A percentile compares a stretch with the other conserved stretches of the same genome.
These are phyloP conservation scores for Lottia scabra DNA, from an alignment of 2,888 invertebrate genomes.

Conservation along the genomic window DNA sequence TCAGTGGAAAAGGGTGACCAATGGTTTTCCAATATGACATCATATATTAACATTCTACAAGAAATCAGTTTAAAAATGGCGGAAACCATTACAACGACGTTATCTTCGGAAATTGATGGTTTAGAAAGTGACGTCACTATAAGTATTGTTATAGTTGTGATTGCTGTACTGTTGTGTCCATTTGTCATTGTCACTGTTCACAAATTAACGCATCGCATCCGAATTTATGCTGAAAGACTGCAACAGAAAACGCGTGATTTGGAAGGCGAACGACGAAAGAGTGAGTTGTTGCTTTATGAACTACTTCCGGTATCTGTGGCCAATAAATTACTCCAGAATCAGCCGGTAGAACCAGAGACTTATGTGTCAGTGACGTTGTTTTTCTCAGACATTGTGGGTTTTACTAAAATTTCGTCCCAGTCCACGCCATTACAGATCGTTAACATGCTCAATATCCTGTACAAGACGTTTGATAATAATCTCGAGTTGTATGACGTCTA, in stretches of 20 bases:
- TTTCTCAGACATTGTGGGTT: slow-evolving; percentile 47
- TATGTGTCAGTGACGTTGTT: slow-evolving; percentile 37
- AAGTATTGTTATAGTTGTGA: slow-evolving; percentile 23
- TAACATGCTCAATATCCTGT: slow-evolving; percentile 50
- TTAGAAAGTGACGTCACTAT: slow-evolving; percentile 9
- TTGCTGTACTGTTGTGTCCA: slow-evolving; percentile 30
- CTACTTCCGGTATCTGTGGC: slow-evolving; percentile 42
- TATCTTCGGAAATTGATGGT: neutral
- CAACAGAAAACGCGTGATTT: slow-evolving; percentile 37
- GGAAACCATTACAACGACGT: neutral
- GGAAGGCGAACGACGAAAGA: slow-evolving; percentile 38
- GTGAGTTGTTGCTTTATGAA: slow-evolving; percentile 40
- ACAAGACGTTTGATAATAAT: slow-evolving; percentile 48
- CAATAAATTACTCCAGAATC: slow-evolving; percentile 31
- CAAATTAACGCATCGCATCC: slow-evolving; percentile 23
- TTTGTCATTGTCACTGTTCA: slow-evolving; percentile 35
- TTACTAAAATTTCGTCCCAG: slow-evolving; percentile 41
- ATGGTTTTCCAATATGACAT: slow-evolving; percentile 29
- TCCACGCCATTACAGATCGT: slow-evolving; percentile 58
- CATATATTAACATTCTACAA: slow-evolving; percentile 20
- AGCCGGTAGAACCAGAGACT: slow-evolving; percentile 36
- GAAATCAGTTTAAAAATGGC: slow-evolving; percentile 10
- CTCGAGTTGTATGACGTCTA: slow-evolving; percentile 53
- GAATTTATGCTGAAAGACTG: slow-evolving; percentile 21
- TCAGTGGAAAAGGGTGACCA: slow-evolving; percentile 6